Evolutionary conservation across 2,888 invertebrate species (phyloP).

Genomic region (Bellardia pandia): DNA sequence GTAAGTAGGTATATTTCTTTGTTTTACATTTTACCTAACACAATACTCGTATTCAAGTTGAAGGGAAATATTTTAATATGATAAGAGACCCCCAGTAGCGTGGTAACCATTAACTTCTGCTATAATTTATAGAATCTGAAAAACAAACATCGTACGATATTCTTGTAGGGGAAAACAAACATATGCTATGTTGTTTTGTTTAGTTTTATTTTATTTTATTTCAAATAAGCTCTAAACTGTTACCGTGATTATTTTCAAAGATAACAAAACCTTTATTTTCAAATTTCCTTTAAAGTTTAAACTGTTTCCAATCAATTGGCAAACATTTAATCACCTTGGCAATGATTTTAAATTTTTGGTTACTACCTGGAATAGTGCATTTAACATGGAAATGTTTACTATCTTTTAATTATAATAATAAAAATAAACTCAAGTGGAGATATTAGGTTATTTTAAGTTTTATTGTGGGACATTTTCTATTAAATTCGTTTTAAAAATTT

Average conservation of each 20-base stretch:
- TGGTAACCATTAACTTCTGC: neutral
- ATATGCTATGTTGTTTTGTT: neutral
- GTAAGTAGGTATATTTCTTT: neutral
- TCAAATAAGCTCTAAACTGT: neutral
- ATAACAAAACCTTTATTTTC: slow-evolving; percentile 9
- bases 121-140: neutral
- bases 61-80: neutral
- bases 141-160: slow-evolving; percentile 56
- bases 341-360: neutral
- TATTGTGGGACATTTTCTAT: neutral
- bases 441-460: neutral
- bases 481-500: neutral
- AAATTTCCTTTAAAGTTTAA: neutral
- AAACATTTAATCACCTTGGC: neutral
- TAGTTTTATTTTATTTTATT: neutral
- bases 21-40: slow-evolving; percentile 37
- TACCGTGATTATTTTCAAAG: neutral
- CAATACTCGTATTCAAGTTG: neutral
- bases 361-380: neutral
- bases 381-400: neutral
- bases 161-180: neutral
- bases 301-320: neutral
- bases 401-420: neutral
- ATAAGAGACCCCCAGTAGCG: slow-evolving; percentile 37
- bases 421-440: neutral